Evolutionary conservation across 2,113 vertebrate species (phyloP).

Genomic region (Pelecanoides urinatrix): DNA sequence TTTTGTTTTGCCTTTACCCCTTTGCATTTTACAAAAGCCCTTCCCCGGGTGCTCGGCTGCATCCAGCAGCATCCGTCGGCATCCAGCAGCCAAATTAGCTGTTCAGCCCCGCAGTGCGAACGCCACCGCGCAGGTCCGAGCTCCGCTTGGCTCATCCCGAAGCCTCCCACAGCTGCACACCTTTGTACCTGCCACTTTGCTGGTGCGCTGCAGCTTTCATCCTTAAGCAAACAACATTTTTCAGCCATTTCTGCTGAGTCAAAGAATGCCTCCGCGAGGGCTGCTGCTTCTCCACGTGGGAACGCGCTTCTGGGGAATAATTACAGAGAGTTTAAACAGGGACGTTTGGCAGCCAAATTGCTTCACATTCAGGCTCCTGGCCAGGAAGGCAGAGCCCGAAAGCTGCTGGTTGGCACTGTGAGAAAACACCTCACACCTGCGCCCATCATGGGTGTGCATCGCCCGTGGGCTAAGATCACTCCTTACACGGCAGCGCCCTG

Average conservation of each 20-base stretch:
- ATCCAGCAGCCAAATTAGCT: neutral
- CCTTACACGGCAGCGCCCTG: rapidly evolving
- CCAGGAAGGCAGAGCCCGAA: conserved; percentile 31
- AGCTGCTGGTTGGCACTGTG: neutral
- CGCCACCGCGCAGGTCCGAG: rapidly evolving
- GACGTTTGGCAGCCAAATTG: conserved; percentile 16
- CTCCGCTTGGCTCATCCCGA: neutral
- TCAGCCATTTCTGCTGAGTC: conserved; percentile 24
- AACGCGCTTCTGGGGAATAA: neutral
- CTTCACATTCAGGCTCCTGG: conserved; percentile 23
- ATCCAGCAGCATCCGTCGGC: neutral
- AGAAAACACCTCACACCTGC: neutral
- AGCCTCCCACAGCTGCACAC: neutral
- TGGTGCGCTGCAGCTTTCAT: neutral
- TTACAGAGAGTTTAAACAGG: conserved; percentile 7
- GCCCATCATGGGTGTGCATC: neutral
- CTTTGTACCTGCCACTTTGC: neutral
- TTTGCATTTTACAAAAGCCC: neutral
- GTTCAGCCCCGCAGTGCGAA: neutral
- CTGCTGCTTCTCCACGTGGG: conserved; percentile 35
- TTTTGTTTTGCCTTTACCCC: neutral
- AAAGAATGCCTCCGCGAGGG: neutral
- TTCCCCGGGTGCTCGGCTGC: rapidly evolving
- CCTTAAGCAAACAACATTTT: neutral
- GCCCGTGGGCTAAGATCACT: neutral